phyloP scores from a whole-genome alignment of 2,888 invertebrate species.

The Pimpla rufipes region DNA sequence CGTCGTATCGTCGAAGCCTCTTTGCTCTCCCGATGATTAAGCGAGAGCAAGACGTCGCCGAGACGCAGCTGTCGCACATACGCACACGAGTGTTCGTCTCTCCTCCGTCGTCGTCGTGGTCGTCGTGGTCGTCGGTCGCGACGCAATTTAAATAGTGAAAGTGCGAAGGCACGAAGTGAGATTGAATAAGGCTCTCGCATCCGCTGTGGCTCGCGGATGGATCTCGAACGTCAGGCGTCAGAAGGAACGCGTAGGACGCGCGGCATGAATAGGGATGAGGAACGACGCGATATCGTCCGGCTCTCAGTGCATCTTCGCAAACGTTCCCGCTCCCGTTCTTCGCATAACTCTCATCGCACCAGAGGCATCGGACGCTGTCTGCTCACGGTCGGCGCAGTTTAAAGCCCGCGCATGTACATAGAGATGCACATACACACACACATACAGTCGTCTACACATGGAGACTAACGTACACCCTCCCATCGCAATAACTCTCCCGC shows the following conservation, averaged over 20 bases:
- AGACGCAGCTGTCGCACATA: slow-evolving; percentile 31
- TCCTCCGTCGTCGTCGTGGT: slow-evolving; percentile 15
- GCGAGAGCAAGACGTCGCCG: slow-evolving; percentile 13
- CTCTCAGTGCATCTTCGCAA: slow-evolving; percentile 38
- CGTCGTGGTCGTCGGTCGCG: not conserved
- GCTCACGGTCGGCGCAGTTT: slow-evolving; percentile 18
- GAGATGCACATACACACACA: not conserved
- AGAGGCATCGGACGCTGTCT: slow-evolving; percentile 10
- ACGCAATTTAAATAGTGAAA: slow-evolving; percentile 35
- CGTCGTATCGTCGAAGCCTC: slow-evolving; percentile 13
- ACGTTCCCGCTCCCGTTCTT: slow-evolving; percentile 46
- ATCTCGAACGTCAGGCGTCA: slow-evolving; percentile 32
- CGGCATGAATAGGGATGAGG: slow-evolving; percentile 44
- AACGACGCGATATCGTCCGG: slow-evolving; percentile 31
- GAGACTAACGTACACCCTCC: not conserved
- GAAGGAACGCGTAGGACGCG: slow-evolving; percentile 32
- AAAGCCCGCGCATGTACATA: not conserved
- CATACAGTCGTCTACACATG: no score
- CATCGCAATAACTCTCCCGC: slow-evolving; percentile 39
- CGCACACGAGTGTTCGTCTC: slow-evolving; percentile 10
- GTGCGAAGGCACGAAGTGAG: slow-evolving; percentile 8
- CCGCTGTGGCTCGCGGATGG: slow-evolving; percentile 19
- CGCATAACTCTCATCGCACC: slow-evolving; percentile 52
- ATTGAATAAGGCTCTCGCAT: slow-evolving; percentile 30
- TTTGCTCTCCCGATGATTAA: slow-evolving; percentile 38